These are phyloP conservation scores for Tetramorium simillimum DNA, from an alignment of 1,140 invertebrate species.

Conservation along the genomic window DNA sequence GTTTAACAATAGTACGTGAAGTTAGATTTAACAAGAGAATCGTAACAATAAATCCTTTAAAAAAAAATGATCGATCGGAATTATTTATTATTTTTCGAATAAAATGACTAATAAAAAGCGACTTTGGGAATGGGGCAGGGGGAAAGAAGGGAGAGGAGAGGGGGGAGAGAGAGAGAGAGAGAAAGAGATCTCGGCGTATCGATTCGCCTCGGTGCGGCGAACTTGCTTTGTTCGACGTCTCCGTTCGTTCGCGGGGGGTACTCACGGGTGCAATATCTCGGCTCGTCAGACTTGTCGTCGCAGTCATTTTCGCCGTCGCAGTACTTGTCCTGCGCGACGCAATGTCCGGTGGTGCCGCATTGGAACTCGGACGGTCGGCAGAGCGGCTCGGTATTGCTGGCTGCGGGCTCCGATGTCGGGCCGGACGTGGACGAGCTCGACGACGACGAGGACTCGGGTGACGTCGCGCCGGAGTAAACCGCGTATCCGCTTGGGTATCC, in stretches of 20 bases:
- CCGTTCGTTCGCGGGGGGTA: slow-evolving; percentile 72
- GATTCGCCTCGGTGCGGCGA: neutral
- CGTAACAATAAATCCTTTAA: neutral
- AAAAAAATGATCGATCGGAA: neutral
- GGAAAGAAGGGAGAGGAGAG: neutral
- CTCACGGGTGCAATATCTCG: slow-evolving; percentile 92
- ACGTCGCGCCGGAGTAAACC: slow-evolving; percentile 71
- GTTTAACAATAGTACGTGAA: neutral
- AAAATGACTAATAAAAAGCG: neutral
- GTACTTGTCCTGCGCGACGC: slow-evolving; percentile 91
- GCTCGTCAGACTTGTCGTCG: slow-evolving; percentile 92
- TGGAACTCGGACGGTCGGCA: slow-evolving; percentile 87
- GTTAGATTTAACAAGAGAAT: slow-evolving; percentile 1
- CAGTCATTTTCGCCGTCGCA: slow-evolving; percentile 93
- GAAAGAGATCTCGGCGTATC: neutral
- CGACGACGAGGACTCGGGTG: slow-evolving; percentile 67
- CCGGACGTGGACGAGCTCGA: slow-evolving; percentile 63
- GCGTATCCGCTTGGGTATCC: slow-evolving; percentile 68
- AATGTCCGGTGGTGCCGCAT: slow-evolving; percentile 89
- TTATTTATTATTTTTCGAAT: slow-evolving; percentile 19
- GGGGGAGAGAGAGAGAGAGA: neutral
- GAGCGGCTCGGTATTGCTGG: slow-evolving; percentile 42
- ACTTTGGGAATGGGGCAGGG: neutral
- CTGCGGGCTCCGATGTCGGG: slow-evolving; percentile 45
- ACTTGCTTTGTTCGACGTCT: slow-evolving; percentile 36